phyloP scores from a whole-genome alignment of 1,140 invertebrate genomes.

The Tetramorium parvispinum region DNA sequence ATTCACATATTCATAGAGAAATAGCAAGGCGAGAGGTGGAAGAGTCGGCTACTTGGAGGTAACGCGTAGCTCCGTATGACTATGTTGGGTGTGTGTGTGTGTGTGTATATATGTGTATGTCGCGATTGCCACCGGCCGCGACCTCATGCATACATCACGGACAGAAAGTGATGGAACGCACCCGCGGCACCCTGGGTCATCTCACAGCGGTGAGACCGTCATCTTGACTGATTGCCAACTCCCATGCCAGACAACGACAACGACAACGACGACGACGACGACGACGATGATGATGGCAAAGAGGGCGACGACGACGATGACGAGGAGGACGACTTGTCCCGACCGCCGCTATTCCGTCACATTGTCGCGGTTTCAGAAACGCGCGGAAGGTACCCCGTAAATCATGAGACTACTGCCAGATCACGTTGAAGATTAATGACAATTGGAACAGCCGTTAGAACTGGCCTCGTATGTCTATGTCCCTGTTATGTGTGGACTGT shows the following conservation, averaged over 20 bases:
- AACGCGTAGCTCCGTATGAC: constrained; percentile 13
- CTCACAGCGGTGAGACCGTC: constrained; percentile 73
- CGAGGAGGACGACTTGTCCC: constrained; percentile 56
- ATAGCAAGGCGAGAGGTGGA: constrained; percentile 60
- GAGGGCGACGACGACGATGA: neutral
- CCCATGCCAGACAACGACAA: constrained; percentile 71
- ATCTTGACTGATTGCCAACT: constrained; percentile 83
- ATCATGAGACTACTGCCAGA: constrained; percentile 41
- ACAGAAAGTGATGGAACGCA: constrained; percentile 80
- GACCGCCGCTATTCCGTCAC: constrained; percentile 51
- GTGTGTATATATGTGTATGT: constrained; percentile 67
- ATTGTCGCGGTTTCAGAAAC: constrained; percentile 46
- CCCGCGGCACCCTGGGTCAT: constrained; percentile 75
- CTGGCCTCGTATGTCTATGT: constrained; percentile 48
- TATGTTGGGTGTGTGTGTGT: constrained; percentile 19
- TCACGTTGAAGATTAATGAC: constrained; percentile 65
- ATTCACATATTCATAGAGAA: constrained; percentile 85
- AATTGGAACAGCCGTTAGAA: constrained; percentile 40
- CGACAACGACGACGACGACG: neutral
- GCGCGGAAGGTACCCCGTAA: constrained; percentile 58
- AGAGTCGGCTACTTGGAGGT: constrained; percentile 60
- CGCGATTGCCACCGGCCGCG: constrained; percentile 81
- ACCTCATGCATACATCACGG: constrained; percentile 83
- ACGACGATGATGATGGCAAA: neutral
- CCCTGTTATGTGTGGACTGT: neutral